A percentile compares a stretch with the other conserved stretches of the same genome.
Evolutionary conservation across 2,797 vertebrate species (phyloP).

Genomic region (Meriones psammophilus): DNA sequence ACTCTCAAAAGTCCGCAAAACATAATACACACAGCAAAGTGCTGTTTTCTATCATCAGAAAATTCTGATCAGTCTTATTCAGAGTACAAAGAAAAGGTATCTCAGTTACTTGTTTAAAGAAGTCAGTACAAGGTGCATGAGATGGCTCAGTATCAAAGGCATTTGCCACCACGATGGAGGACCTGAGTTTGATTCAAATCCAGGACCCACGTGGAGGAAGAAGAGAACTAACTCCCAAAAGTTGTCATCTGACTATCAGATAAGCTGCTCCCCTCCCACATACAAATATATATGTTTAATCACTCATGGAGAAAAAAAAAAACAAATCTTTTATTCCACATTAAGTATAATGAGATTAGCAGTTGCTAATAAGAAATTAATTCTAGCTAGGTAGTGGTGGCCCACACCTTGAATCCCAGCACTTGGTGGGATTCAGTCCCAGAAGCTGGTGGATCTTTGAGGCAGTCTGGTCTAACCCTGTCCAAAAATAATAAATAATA

Average conservation of each 20-base stretch:
- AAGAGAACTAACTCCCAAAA: neutral
- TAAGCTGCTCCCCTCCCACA: neutral
- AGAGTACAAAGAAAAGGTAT: conserved; percentile 38
- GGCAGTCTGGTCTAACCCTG: neutral
- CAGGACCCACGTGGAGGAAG: neutral
- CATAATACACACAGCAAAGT: neutral
- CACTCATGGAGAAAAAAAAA: conserved; percentile 35
- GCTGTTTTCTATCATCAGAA: conserved; percentile 28
- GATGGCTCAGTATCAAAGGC: no score
- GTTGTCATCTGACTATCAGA: neutral
- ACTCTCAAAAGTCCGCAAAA: conserved; percentile 31
- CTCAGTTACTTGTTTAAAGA: conserved; percentile 36
- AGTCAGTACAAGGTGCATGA: neutral
- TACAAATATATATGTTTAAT: neutral
- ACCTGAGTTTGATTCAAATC: neutral
- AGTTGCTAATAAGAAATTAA: conserved; percentile 52
- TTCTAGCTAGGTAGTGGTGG: neutral
- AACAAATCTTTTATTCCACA: conserved; percentile 35
- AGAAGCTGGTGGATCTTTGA: neutral
- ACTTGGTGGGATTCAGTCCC: neutral
- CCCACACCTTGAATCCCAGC: neutral
- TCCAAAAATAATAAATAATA: neutral
- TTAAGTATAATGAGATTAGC: conserved; percentile 20
- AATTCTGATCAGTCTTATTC: conserved; percentile 56
- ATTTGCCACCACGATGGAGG: neutral